Base-by-base conservation (phyloP, 2,797 vertebrate species). In the Typhlichthys eigenmanni region DNA sequence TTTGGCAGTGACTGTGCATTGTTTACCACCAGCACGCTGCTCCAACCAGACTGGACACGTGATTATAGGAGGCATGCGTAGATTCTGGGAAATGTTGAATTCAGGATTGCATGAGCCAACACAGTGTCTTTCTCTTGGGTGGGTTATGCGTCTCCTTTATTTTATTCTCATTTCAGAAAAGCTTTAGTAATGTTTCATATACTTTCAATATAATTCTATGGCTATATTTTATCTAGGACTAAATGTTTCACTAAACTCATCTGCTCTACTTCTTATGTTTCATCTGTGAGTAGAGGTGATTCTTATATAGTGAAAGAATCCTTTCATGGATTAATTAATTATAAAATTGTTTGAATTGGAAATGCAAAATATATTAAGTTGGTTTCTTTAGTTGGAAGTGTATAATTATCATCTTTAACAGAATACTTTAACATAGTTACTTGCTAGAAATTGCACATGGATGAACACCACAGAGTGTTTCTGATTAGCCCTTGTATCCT, bases 1-100 rank as follows among this genome's bases (percentile, higher is more conserved):
- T 84, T 66, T 86, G 74, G 74, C 72, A 80, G 58, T 13, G 4
- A n/a, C 7, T 16, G 13, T 68, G 84, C 82, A 89, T 88, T 91
- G 86, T 88, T 88, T 88, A 86, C 72, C 78, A 83, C 68, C 78
- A 59, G 60, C 59, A 76, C 69, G 45, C 38, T 24, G 43, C 55
- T 64, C 16, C 58, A 29, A 49, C 58, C 49, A 69, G 16, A 51
- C 50, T 57, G n/a, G 47, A 73, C 67, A 16, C 4, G 5, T 64
- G 59, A 58, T 62, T 62, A 62, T 62, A 54, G 43, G 62, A 34
- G 58, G 47, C 29, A 67, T 54, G 51, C 75, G 38, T 13, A 55
- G 14, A 60, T 12, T 0, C 19, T 58, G 58, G 46, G 24, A 61
- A 46, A 49, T 60, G 58, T 62, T 10, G 10, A 51, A 71, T 51